phyloP scores from a whole-genome alignment of 2,113 vertebrate species.

The Dipodomys merriami region DNA sequence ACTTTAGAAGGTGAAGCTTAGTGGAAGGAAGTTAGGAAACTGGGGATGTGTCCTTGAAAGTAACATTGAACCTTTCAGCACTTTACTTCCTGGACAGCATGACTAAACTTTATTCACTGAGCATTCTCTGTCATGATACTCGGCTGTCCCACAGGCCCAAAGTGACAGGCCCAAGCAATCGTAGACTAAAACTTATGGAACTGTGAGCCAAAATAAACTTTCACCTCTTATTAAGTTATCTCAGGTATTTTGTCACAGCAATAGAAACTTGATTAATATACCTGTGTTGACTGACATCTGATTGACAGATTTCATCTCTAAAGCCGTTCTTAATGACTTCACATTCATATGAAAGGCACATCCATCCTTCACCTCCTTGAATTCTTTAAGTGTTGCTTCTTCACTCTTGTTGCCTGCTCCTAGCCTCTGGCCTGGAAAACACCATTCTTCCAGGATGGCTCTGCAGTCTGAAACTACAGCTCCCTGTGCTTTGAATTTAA shows the following conservation, averaged over 20 bases:
- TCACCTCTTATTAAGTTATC: neutral
- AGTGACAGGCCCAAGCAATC: neutral
- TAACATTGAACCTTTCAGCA: neutral
- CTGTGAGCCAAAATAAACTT: neutral
- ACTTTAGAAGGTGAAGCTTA: neutral
- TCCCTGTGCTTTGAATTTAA: neutral
- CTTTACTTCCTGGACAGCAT: neutral
- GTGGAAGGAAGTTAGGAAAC: neutral
- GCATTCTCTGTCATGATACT: neutral
- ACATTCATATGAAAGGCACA: neutral
- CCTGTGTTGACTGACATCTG: neutral
- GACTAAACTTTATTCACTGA: neutral
- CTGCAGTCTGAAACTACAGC: neutral
- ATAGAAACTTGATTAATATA: neutral
- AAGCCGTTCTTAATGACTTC: neutral
- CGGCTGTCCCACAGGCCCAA: neutral
- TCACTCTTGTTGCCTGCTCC: neutral
- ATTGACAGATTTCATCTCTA: neutral
- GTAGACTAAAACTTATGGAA: neutral
- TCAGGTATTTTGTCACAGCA: neutral
- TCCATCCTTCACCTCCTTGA: neutral
- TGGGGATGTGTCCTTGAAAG: neutral
- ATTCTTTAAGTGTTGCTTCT: neutral
- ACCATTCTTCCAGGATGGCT: neutral
- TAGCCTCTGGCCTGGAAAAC: neutral